Conservation (phyloP, 2,888 invertebrate species). For the Masnerella sp. region DNA sequence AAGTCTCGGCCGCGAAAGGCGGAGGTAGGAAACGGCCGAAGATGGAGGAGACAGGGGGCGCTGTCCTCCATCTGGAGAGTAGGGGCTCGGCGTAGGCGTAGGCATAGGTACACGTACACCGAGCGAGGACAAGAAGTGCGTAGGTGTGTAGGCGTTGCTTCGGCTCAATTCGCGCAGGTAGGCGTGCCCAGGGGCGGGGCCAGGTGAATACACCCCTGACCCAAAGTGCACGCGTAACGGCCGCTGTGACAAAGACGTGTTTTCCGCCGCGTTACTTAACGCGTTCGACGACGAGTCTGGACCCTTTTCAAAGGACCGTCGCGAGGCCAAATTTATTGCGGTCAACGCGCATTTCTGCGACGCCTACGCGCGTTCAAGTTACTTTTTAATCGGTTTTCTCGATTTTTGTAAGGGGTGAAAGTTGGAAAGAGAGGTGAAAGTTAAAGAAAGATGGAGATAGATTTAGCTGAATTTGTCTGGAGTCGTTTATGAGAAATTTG, state of each 20-base stretch:
- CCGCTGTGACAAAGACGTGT: constrained; percentile 32
- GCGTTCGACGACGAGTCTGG: no score
- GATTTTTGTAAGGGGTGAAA: no score
- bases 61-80: constrained; percentile 60
- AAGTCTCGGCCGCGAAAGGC: constrained; percentile 46
- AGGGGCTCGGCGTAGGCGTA: constrained; percentile 64
- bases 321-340: no score
- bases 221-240: constrained; percentile 53
- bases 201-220: constrained; percentile 70
- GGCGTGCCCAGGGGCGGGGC: constrained; percentile 77
- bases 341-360: no score
- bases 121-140: constrained; percentile 55
- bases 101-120: constrained; percentile 62
- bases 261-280: constrained; percentile 6
- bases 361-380: no score
- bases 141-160: constrained; percentile 74
- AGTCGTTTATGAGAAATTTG: no score
- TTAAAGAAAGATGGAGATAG: no score
- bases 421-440: no score
- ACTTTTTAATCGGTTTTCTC: no score
- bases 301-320: no score
- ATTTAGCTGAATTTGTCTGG: no score
- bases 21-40: constrained; percentile 44
- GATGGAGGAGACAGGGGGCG: constrained; percentile 38
- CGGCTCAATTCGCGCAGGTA: constrained; percentile 73